Evolutionary conservation across 2,797 vertebrate genomes (phyloP), one percentile per base, ranked within the genome.

Genomic region (Siniperca scherzeri): DNA sequence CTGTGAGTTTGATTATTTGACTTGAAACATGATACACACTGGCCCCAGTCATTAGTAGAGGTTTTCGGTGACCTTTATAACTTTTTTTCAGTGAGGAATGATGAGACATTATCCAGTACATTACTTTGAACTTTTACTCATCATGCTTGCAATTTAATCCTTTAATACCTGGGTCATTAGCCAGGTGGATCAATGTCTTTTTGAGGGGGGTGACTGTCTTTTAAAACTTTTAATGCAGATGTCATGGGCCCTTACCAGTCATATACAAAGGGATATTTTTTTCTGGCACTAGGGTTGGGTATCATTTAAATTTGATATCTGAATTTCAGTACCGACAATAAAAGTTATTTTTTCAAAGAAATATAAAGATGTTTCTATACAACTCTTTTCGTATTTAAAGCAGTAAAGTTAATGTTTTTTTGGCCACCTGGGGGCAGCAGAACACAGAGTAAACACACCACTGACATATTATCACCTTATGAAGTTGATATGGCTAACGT

Each of bases 1-100:
- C 7, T 16, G 12, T 21, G 36, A 61, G 48, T 70, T 42, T 70
- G 44, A 80, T 46, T n/a, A 74, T 70, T 77, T 62, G 9, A 68
- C 22, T 16, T 27, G 21, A 48, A 55, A 55, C 12, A 10, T 10
- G 5, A 38, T n/a, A 11, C n/a, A 48, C 21, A 12, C 53, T 1
- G 27, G 5, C 5, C 16, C 8, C 14, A 5, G 44, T 48, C 22
- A 22, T 72, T 40, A 53, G 42, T 17, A n/a, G 5, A 70, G 60
- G 25, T 56, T 52, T 81, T 14, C 13, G 6, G 3, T 42, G 1
- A 57, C 30, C 50, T 81, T 76, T 72, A 13, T 17, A 44, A 48
- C 8, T 46, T 52, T 53, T 74, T 74, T 38, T 7, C 46, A 52
- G 3, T 19, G 13, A 68, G 10, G 5, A 40, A 50, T 46, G 40